Base-by-base conservation (phyloP, 2,113 vertebrate species). In the Terrapene triunguis region DNA sequence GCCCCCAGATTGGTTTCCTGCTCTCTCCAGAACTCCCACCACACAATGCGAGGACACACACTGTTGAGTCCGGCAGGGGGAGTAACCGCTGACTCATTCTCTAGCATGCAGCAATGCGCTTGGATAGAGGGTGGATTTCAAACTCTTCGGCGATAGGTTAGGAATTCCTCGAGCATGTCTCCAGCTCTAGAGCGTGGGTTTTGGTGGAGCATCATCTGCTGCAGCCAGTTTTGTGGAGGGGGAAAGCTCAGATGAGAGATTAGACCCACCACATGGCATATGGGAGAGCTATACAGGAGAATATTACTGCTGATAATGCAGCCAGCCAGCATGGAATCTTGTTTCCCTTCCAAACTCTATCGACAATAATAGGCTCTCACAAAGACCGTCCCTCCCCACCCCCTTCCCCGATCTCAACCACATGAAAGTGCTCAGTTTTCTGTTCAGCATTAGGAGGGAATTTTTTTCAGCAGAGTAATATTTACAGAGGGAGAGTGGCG, bases 261-360 rank as follows among this genome's bases (percentile, higher is more conserved):
- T 32, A 65, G 69, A 62, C 22, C 62, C 59, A 32, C 5, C 79
- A 8, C 5, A 3, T 25, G 50, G 57, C 53, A 65, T n/a, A 55
- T 25, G 29, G 53, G 72, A 44, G 53, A 79, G 6, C n/a, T 78
- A 55, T 69, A 51, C 84, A n/a, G 54, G 17, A 29, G 80, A 69
- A 6, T 87, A 84, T 93, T 89, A 59, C 16, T 83, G 89, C 86
- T 88, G 91, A 32, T 8, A 82, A 55, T 24, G 84, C 38, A 78
- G 42, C 81, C 85, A 92, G 92, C 85, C 94, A 84, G 88, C 65
- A 29, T 87, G 95, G 96, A 94, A 97, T 96, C 86, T 81, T 3
- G 50, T 51, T 89, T 89, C 69, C 88, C 10, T 94, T 91, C 95
- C 96, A 92, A 96, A 72, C 65, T 59, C 82, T 84, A 54, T 59